phyloP scores from a whole-genome alignment of 2,113 vertebrate species.

The Garra rufa region DNA sequence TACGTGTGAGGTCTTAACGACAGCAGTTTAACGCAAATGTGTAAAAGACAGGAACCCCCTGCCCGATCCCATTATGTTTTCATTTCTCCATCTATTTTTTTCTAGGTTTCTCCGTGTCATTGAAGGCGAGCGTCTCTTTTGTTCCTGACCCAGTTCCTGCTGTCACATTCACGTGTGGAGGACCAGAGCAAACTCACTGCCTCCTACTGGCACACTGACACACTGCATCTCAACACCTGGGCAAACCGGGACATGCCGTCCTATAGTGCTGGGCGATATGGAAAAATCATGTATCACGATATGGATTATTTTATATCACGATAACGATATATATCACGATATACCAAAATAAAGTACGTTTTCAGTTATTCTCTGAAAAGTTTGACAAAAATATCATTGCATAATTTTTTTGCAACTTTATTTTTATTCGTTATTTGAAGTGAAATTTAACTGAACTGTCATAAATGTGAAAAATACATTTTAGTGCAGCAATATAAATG shows the following conservation, averaged over 20 bases:
- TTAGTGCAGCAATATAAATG: too few species aligned
- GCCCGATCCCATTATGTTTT: slow-evolving; percentile 68
- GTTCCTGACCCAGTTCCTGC: slow-evolving; percentile 79
- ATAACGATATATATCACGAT: too few species aligned
- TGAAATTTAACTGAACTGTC: too few species aligned
- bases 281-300: too few species aligned
- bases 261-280: too few species aligned
- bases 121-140: slow-evolving; percentile 69
- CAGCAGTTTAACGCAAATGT: slow-evolving; percentile 67
- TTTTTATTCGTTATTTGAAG: too few species aligned
- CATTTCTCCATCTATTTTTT: slow-evolving; percentile 71
- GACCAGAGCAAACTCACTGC: slow-evolving; percentile 2
- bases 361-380: too few species aligned
- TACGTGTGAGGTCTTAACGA: slow-evolving; percentile 58
- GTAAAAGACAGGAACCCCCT: slow-evolving; percentile 66
- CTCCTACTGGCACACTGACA: slow-evolving; percentile 14
- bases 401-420: too few species aligned
- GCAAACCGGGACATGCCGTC: background rate
- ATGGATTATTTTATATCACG: too few species aligned
- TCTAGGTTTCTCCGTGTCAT: slow-evolving; percentile 67
- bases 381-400: too few species aligned
- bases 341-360: too few species aligned
- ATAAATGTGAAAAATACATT: too few species aligned
- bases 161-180: slow-evolving; percentile 69
- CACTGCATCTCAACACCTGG: background rate